phyloP scores from a whole-genome alignment of 2,888 invertebrate genomes.

The Polia nebulosa region DNA sequence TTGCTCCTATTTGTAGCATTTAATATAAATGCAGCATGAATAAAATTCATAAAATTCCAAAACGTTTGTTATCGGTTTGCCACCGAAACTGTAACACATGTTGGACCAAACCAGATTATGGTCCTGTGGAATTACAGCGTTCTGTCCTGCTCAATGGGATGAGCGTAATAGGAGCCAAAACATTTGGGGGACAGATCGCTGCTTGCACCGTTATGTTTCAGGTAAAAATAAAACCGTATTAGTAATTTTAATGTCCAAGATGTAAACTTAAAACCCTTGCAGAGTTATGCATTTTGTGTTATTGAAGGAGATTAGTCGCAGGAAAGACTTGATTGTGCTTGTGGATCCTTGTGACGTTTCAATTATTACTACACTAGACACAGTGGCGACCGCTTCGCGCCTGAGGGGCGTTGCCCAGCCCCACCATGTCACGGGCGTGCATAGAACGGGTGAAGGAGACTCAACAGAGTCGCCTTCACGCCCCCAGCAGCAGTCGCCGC shows the following conservation, averaged over 20 bases:
- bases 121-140: conserved; percentile 78
- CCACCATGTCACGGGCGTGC: too few relatives aligned
- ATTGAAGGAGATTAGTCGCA: too few relatives aligned
- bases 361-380: too few relatives aligned
- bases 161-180: conserved; percentile 75
- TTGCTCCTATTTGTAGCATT: background rate
- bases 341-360: too few relatives aligned
- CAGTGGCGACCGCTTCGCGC: too few relatives aligned
- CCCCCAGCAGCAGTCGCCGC: too few relatives aligned
- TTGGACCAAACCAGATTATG: conserved; percentile 75
- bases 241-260: background rate
- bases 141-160: conserved; percentile 79
- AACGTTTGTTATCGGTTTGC: conserved; percentile 64
- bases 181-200: conserved; percentile 75
- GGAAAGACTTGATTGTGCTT: too few relatives aligned
- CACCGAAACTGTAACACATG: conserved; percentile 31
- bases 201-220: conserved; percentile 85
- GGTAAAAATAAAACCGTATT: conserved; percentile 66
- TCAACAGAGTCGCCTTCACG: too few relatives aligned
- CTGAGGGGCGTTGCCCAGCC: too few relatives aligned
- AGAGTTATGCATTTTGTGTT: too few relatives aligned
- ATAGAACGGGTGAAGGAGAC: too few relatives aligned
- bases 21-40: conserved; percentile 37
- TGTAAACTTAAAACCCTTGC: too few relatives aligned
- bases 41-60: conserved; percentile 30